phyloP scores from a whole-genome alignment of 37 sponge, comb jelly and placozoan species.

The Cliona cf. orientalis region DNA sequence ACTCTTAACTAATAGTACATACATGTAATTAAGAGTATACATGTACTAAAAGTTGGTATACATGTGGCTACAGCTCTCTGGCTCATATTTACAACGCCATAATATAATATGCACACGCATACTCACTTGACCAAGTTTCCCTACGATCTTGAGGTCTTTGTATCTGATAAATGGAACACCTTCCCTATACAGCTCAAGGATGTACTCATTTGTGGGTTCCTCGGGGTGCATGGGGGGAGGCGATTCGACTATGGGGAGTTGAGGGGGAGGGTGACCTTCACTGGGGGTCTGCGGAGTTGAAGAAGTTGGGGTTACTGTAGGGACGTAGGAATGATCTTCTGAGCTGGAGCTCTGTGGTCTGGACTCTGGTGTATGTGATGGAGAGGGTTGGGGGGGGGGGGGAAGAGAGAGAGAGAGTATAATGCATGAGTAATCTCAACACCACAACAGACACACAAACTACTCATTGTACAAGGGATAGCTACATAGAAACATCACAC shows the following conservation, averaged over 20 bases:
- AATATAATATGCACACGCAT: neutral
- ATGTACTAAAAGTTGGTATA: neutral
- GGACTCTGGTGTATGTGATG: neutral
- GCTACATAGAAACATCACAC: too few relatives aligned
- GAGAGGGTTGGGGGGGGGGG: constrained; percentile 16
- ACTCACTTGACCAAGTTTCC: constrained; percentile 34
- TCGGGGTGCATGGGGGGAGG: too few relatives aligned
- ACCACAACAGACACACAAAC: too few relatives aligned
- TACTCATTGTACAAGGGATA: too few relatives aligned
- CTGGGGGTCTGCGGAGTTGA: neutral
- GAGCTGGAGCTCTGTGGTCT: neutral
- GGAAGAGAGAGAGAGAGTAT: constrained; percentile 1
- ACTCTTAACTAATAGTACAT: neutral
- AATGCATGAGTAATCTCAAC: too few relatives aligned
- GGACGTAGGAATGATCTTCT: neutral
- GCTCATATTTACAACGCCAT: neutral
- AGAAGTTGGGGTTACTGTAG: neutral
- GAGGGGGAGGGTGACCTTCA: neutral
- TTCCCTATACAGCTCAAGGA: neutral
- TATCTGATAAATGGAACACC: constrained; percentile 13
- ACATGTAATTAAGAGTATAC: neutral
- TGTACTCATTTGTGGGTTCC: neutral
- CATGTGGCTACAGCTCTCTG: neutral
- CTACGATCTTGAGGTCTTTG: neutral
- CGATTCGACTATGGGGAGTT: too few relatives aligned